Conservation (phyloP, 2,113 vertebrate genomes). For the Oryctolagus cuniculus region mOryCun1.1 NC_091437.1:20938501-20939000, state of each 20-base stretch:
- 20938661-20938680: slow-evolving; percentile 25
- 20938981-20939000: background rate
- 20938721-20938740: background rate
- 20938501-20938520: background rate
- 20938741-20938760: background rate
- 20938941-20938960: background rate
- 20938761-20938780: background rate
- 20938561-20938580: background rate
- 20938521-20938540: slow-evolving; percentile 16
- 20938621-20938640: background rate
- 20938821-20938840: background rate
- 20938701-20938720: background rate
- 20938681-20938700: background rate
- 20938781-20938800: background rate
- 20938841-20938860: background rate
- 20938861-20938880: background rate
- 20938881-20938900: background rate
- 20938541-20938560: slow-evolving; percentile 19
- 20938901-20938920: background rate
- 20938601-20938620: background rate
- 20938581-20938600: background rate
- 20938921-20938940: background rate
- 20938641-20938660: background rate
- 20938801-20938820: background rate
- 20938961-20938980: background rate